These are phyloP conservation scores for Ceyx margarethae DNA, from an alignment of 2,113 vertebrate genomes.

Conservation along the genomic window DNA sequence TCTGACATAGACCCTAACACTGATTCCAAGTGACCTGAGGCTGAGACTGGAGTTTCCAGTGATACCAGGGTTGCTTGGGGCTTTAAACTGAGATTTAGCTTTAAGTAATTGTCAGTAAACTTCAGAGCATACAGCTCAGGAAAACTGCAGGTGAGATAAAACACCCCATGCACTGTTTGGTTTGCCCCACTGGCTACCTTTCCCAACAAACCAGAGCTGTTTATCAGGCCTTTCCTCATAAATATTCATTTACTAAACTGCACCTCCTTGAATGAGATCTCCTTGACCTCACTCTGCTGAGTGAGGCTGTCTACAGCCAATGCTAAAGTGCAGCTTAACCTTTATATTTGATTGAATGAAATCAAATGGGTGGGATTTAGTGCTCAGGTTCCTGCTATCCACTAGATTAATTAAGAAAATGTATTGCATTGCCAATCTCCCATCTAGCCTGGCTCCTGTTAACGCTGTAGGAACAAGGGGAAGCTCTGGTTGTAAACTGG, in stretches of 20 bases:
- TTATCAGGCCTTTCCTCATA: neutral
- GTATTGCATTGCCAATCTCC: conserved; percentile 6
- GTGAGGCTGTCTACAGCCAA: conserved; percentile 5
- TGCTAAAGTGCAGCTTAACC: conserved; percentile 54
- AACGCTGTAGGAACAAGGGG: neutral
- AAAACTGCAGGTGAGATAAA: neutral
- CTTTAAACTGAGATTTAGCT: neutral
- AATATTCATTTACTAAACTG: neutral
- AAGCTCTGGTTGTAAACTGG: neutral
- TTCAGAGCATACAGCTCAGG: neutral
- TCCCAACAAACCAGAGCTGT: neutral
- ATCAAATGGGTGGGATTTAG: conserved; percentile 58
- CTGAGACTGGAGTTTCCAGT: neutral
- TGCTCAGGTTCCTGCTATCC: conserved; percentile 27
- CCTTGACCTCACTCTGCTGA: neutral
- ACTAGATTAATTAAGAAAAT: conserved; percentile 67
- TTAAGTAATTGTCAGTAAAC: neutral
- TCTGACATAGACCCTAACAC: neutral
- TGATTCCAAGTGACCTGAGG: neutral
- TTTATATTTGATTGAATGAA: conserved; percentile 50
- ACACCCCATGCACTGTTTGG: neutral
- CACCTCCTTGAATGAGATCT: neutral
- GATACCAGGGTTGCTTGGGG: neutral
- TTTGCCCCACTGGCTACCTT: neutral
- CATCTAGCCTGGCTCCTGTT: conserved; percentile 3